These are phyloP conservation scores for Cottus gobio DNA, from an alignment of 2,113 vertebrate species.

Conservation along the genomic window DNA sequence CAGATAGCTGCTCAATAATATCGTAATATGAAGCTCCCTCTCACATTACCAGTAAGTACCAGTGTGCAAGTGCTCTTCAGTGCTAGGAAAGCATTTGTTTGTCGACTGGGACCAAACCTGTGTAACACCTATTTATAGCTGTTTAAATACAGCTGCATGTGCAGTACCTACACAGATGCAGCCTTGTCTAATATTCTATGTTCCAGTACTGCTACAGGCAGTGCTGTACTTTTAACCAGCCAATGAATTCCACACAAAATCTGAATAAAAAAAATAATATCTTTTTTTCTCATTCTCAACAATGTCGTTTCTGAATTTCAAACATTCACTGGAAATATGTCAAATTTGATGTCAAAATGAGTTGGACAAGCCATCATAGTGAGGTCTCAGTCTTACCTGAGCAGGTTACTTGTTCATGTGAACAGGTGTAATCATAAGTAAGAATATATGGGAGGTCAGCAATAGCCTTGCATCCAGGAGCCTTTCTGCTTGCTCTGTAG, in stretches of 20 bases:
- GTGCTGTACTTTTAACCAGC: neutral
- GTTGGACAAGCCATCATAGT: neutral
- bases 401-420: conserved; percentile 77
- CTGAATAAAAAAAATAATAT: neutral
- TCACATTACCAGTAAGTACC: neutral
- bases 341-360: neutral
- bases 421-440: conserved; percentile 80
- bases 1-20: neutral
- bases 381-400: conserved; percentile 74
- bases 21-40: neutral
- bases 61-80: neutral
- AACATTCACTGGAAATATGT: neutral
- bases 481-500: conserved; percentile 64
- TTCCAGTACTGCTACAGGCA: neutral
- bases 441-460: conserved; percentile 86
- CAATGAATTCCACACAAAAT: neutral
- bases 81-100: neutral
- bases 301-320: neutral
- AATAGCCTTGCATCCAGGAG: conserved; percentile 67
- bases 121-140: conserved; percentile 2
- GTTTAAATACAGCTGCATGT: conserved; percentile 3
- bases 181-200: neutral
- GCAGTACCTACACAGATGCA: neutral
- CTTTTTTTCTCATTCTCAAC: neutral
- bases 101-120: neutral